Conservation (phyloP, 2,797 vertebrate genomes). For the Eremophila alpestris region DNA sequence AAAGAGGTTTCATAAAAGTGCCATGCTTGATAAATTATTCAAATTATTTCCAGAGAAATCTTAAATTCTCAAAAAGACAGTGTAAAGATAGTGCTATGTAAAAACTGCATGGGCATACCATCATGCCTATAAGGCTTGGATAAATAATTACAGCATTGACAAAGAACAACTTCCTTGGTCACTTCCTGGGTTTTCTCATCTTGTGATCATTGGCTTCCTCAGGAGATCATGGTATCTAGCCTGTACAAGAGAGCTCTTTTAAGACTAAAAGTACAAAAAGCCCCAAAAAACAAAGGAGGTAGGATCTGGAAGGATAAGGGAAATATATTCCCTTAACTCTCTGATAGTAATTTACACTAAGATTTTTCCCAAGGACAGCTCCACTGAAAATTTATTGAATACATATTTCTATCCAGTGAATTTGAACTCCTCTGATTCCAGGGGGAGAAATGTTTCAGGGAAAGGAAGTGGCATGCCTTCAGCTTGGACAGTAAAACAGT, state of each 20-base stretch:
- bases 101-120: slow-evolving; percentile 5
- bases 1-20: neutral
- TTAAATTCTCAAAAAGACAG: neutral
- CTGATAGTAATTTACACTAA: neutral
- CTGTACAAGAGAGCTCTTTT: neutral
- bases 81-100: neutral
- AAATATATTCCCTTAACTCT: neutral
- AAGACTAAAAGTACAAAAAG: neutral
- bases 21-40: neutral
- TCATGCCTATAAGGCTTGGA: neutral
- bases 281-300: neutral
- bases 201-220: neutral
- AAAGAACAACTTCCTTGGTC: neutral
- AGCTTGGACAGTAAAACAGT: neutral
- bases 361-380: neutral
- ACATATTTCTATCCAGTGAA: neutral
- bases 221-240: neutral
- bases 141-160: neutral
- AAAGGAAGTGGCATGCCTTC: neutral
- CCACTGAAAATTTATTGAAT: neutral
- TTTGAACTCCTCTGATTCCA: neutral
- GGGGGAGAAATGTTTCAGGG: neutral
- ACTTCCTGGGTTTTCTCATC: neutral
- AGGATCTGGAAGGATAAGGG: neutral
- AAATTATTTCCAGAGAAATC: slow-evolving; percentile 26